These are phyloP conservation scores for Patiria pectinifera DNA, from an alignment of 53 echinoderm and acorn worm species.

Conservation along the genomic window DNA sequence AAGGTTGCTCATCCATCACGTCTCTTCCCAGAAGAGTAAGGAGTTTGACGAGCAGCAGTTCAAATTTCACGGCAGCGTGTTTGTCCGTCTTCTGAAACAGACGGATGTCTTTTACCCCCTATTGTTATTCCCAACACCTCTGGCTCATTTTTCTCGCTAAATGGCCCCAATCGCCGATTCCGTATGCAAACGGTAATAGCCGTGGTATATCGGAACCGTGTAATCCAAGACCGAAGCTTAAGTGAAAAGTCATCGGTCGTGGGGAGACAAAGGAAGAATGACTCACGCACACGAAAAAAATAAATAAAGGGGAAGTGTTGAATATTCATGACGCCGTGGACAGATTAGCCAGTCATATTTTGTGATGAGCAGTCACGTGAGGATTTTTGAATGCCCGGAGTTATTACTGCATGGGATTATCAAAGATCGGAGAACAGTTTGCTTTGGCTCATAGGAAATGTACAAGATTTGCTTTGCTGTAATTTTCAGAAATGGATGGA, in stretches of 20 bases:
- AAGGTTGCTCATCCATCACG: too few species aligned
- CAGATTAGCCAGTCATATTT: too few species aligned
- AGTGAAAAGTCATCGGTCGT: background rate
- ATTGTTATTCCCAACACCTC: background rate
- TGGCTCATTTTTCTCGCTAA: background rate
- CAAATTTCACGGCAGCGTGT: background rate
- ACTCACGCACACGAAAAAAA: background rate
- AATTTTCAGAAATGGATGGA: too few species aligned
- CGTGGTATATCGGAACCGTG: conserved; percentile 1
- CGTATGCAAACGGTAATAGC: conserved; percentile 11
- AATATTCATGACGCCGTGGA: background rate
- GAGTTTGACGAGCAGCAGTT: too few species aligned
- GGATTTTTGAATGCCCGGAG: too few species aligned
- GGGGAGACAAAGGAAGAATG: conserved; percentile 1
- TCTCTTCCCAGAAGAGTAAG: too few species aligned
- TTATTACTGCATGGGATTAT: too few species aligned
- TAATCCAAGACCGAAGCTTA: background rate
- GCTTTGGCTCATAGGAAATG: too few species aligned
- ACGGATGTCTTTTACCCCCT: background rate
- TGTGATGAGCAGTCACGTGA: too few species aligned
- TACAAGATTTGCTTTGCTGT: too few species aligned
- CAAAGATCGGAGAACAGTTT: too few species aligned
- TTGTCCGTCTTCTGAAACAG: background rate
- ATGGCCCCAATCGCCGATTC: background rate
- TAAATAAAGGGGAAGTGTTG: background rate